Percentiles rank a stretch among this genome's conserved stretches.
Evolutionary conservation across 2,888 invertebrate genomes (phyloP).

Genomic region (Cheilosia vernalis): DNA sequence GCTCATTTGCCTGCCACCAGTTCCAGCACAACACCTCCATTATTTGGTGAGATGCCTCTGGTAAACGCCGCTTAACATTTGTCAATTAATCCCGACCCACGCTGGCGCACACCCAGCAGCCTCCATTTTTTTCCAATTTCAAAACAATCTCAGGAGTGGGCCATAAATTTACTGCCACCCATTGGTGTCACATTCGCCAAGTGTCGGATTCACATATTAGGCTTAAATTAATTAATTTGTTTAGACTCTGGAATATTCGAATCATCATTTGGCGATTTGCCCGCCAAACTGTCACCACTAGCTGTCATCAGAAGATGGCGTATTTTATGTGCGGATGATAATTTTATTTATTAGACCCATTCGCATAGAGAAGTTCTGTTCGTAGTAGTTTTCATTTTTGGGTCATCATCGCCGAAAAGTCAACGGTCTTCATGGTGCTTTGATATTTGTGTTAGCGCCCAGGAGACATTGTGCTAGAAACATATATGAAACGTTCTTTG

Average conservation of each 20-base stretch:
- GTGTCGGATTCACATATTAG: not conserved
- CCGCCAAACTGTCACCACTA: constrained; percentile 47
- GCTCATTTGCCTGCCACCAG: too few species aligned
- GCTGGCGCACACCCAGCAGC: constrained; percentile 28
- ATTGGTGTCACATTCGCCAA: constrained; percentile 42
- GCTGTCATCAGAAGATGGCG: constrained; percentile 15
- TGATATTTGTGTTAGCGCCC: constrained; percentile 34
- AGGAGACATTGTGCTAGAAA: constrained; percentile 21
- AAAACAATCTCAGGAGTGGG: constrained; percentile 23
- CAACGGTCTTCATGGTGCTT: constrained; percentile 51
- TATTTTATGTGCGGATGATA: constrained; percentile 3
- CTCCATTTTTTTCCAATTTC: constrained; percentile 38
- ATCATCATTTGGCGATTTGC: constrained; percentile 51
- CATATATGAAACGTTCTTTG: constrained; percentile 3
- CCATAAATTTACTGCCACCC: constrained; percentile 34
- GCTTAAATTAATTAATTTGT: constrained; percentile 50
- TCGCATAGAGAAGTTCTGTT: not conserved
- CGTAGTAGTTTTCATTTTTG: constrained; percentile 24
- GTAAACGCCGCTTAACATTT: constrained; percentile 62
- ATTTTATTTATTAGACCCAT: constrained; percentile 30
- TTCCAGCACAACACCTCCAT: constrained; percentile 19
- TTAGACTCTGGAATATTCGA: constrained; percentile 19
- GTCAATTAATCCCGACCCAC: constrained; percentile 60
- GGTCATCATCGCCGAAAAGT: constrained; percentile 44
- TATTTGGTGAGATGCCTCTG: constrained; percentile 31